Percentiles rank a stretch among this genome's conserved stretches.
Evolutionary conservation across 2,113 vertebrate genomes (phyloP).

Genomic region (Centrocercus urophasianus): DNA sequence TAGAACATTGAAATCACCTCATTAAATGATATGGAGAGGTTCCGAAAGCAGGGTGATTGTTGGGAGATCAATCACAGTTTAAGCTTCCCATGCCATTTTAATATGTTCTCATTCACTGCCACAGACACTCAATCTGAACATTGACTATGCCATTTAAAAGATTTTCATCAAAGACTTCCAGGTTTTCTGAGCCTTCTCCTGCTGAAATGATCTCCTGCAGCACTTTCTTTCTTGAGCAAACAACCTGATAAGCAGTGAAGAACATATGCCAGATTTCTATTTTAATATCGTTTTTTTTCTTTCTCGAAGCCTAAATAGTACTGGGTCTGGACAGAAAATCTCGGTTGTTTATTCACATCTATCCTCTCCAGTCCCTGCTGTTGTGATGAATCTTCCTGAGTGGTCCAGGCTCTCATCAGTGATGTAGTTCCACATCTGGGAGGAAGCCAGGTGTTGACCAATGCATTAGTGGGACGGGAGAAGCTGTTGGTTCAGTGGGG

Average conservation of each 20-base stretch:
- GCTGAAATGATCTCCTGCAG: neutral
- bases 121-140: conserved; percentile 25
- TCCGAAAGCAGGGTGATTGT: conserved; percentile 41
- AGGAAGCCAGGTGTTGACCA: rapidly evolving
- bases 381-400: neutral
- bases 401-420: rapidly evolving
- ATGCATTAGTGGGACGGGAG: neutral
- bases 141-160: neutral
- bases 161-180: conserved; percentile 42
- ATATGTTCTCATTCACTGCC: conserved; percentile 39
- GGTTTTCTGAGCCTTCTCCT: conserved; percentile 24
- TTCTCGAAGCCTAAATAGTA: neutral
- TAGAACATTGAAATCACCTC: conserved; percentile 64
- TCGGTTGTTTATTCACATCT: neutral
- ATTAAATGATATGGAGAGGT: conserved; percentile 44
- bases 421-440: neutral
- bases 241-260: conserved; percentile 6
- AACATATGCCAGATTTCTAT: neutral
- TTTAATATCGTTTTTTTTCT: conserved; percentile 26
- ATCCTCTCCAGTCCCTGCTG: neutral
- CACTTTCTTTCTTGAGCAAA: conserved; percentile 23
- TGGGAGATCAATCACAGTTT: conserved; percentile 38
- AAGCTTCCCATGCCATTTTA: conserved; percentile 28
- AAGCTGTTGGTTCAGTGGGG: neutral
- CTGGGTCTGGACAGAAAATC: neutral